These are phyloP conservation scores for Heliconius aoede DNA, from an alignment of 2,888 invertebrate species.

Conservation along the genomic window DNA sequence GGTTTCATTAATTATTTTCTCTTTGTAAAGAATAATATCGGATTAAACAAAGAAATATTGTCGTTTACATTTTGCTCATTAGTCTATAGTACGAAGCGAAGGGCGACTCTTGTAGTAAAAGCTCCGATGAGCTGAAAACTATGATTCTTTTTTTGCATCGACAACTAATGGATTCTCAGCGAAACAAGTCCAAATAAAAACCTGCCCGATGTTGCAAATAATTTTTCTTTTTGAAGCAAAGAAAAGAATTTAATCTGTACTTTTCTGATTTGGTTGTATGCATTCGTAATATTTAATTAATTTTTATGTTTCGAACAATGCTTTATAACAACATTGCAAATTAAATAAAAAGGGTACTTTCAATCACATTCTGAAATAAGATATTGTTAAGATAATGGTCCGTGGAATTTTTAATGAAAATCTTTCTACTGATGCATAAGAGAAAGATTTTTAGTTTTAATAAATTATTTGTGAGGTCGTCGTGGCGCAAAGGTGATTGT, in stretches of 20 bases:
- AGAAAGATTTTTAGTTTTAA: neutral
- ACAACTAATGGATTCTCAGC: slow-evolving; percentile 66
- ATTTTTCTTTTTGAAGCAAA: slow-evolving; percentile 56
- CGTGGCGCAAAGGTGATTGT: too few relatives aligned
- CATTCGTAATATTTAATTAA: slow-evolving; percentile 43
- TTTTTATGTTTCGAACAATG: slow-evolving; percentile 28
- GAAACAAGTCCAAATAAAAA: slow-evolving; percentile 52
- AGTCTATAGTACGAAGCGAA: slow-evolving; percentile 43
- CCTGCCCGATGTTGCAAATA: slow-evolving; percentile 56
- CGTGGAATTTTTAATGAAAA: neutral
- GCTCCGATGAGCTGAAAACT: slow-evolving; percentile 62
- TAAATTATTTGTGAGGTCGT: too few relatives aligned
- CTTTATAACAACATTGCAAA: slow-evolving; percentile 25
- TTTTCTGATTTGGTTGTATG: slow-evolving; percentile 63
- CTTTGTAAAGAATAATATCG: slow-evolving; percentile 12
- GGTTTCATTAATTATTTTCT: neutral
- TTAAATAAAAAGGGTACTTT: neutral
- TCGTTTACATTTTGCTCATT: slow-evolving; percentile 33
- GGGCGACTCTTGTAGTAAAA: slow-evolving; percentile 50
- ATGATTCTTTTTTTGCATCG: slow-evolving; percentile 55
- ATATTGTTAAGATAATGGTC: slow-evolving; percentile 1
- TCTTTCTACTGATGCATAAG: neutral
- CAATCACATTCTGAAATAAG: neutral
- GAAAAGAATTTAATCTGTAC: slow-evolving; percentile 51
- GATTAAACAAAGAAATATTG: slow-evolving; percentile 18